Evolutionary conservation across 2,113 vertebrate species (phyloP), one percentile per base, ranked within the genome.

Genomic region (Toxotes chatareus): DNA sequence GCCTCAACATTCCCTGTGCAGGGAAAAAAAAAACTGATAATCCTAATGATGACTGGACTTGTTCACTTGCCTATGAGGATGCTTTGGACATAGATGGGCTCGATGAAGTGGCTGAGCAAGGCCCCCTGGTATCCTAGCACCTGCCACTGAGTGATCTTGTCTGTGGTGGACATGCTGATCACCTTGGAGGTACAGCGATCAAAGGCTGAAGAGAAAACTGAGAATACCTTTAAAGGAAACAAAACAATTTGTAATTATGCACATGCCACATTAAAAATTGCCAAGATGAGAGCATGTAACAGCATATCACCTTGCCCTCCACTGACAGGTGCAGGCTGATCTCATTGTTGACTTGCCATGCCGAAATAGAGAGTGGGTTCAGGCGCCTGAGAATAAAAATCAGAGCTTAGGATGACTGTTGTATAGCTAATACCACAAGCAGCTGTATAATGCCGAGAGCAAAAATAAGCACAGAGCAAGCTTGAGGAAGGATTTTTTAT

Each of bases 111-210:
- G 90, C 97, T 98, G 46, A 99, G 94, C 80, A 99, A 79, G 0
- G 98, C 97, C 36, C 98, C 98, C 88, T 99, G 98, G 56, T 97
- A 89, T 82, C 98, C 98, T 16, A 99, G 90, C 64, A 99, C 97
- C 85, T 98, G 96, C 98, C 98, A 99, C 84, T 96, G 96, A 9
- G 95, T 97, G 77, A 99, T 70, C 74, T 99, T 99, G 94, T 99
- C 98, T 61, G 95, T 97, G 42, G 95, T 79, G 0, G 97, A 98
- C 97, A 99, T 97, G 74, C 97, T 99, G 86, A 95, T 94, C 61
- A 95, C 66, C 86, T 91, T 93, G 46, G 88, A 91, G 74, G 90
- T 16, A 32, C 89, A 67, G 55, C 94, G 92, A 49, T 93, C 88
- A 12, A 95, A 90, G 13, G 86, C 23, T 55, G 95, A 96, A 40